Conservation (phyloP, 2,797 vertebrate genomes). For the Sphenopsis melanotis region DNA sequence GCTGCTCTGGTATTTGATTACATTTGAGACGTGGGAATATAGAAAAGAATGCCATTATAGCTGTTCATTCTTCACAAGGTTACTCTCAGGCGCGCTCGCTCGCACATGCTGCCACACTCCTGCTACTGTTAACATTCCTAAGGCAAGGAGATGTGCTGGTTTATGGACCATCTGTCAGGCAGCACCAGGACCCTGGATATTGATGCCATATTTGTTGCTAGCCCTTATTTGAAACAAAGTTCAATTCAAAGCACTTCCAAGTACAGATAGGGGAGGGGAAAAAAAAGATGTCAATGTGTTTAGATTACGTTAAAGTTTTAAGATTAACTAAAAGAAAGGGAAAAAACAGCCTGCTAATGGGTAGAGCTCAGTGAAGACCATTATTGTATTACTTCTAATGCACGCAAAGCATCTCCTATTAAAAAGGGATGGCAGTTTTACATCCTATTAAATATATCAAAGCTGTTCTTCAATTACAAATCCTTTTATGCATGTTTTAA, state of each 20-base stretch:
- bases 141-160: not conserved
- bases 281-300: conserved; percentile 69
- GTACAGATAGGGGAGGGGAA: conserved; percentile 25
- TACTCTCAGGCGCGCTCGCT: not conserved
- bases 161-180: not conserved
- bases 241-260: conserved; percentile 43
- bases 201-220: not conserved
- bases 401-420: conserved; percentile 74
- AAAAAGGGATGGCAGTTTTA: conserved; percentile 73
- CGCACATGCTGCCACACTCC: not conserved
- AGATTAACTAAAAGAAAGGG: conserved; percentile 73
- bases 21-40: not conserved
- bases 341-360: conserved; percentile 62
- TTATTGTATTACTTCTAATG: conserved; percentile 77
- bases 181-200: not conserved
- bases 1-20: not conserved
- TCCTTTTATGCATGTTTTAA: conserved; percentile 75
- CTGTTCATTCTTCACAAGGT: not conserved
- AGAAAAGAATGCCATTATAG: not conserved
- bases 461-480: conserved; percentile 75
- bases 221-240: conserved; percentile 39
- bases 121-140: not conserved
- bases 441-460: conserved; percentile 78
- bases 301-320: conserved; percentile 74
- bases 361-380: conserved; percentile 65